Evolutionary conservation across 2,888 invertebrate species (phyloP).

Genomic region (Boloria selene): DNA sequence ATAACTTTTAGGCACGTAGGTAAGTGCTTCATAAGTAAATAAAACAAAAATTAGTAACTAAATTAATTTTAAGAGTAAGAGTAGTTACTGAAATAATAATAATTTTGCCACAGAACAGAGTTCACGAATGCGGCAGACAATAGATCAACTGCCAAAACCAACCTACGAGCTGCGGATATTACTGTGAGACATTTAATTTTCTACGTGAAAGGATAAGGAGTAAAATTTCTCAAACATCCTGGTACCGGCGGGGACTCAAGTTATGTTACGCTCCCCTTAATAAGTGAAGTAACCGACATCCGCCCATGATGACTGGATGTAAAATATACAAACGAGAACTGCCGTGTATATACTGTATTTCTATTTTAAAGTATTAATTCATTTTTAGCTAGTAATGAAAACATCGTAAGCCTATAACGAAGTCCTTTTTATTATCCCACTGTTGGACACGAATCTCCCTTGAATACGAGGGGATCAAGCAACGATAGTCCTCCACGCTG

Average conservation of each 20-base stretch:
- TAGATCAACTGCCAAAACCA: conserved; percentile 78
- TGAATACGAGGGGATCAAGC: too few relatives aligned
- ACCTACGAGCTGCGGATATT: conserved; percentile 68
- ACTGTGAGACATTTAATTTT: conserved; percentile 80
- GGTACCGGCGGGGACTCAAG: conserved; percentile 51
- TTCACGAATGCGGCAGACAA: conserved; percentile 49
- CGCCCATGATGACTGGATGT: conserved; percentile 3
- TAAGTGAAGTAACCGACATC: conserved; percentile 7
- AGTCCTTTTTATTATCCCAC: too few relatives aligned
- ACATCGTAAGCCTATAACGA: too few relatives aligned
- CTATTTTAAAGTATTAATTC: too few relatives aligned
- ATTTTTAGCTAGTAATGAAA: too few relatives aligned
- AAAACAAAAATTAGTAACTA: neutral
- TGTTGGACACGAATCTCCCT: too few relatives aligned
- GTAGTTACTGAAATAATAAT: conserved; percentile 19
- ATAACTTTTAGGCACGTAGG: too few relatives aligned
- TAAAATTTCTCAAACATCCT: conserved; percentile 70
- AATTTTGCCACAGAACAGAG: conserved; percentile 10
- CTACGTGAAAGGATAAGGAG: conserved; percentile 81
- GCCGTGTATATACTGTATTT: too few relatives aligned
- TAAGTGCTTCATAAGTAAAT: too few relatives aligned
- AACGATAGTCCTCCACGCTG: too few relatives aligned
- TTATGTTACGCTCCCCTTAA: conserved; percentile 57
- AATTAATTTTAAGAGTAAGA: neutral
- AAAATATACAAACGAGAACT: too few relatives aligned